A percentile compares a stretch with the other conserved stretches of the same genome.
These are phyloP conservation scores for Petrosia ficiformis DNA, from an alignment of 37 sponge, comb jelly and placozoan genomes.

Conservation along the genomic window DNA sequence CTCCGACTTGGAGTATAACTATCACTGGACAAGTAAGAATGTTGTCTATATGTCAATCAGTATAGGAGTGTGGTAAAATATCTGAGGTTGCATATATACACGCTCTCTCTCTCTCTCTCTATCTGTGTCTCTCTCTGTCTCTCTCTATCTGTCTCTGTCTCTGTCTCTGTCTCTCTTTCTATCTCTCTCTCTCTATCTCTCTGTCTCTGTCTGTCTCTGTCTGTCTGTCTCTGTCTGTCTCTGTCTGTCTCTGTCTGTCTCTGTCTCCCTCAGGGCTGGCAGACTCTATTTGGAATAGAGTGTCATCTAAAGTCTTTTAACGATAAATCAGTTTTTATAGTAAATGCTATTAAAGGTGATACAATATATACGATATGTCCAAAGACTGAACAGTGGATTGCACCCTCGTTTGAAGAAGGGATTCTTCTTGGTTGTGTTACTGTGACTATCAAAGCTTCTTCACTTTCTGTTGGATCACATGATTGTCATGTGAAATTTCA, in stretches of 20 bases:
- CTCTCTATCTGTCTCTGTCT: too few relatives aligned
- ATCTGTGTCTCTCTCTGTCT: too few relatives aligned
- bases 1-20: constrained; percentile 6
- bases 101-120: too few relatives aligned
- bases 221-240: too few relatives aligned
- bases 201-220: too few relatives aligned
- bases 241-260: too few relatives aligned
- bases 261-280: constrained; percentile 18
- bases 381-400: constrained; percentile 1
- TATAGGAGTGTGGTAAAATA: too few relatives aligned
- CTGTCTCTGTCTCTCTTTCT: background rate
- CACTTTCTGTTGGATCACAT: background rate
- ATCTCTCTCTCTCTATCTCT: background rate
- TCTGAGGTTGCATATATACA: too few relatives aligned
- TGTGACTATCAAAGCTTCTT: constrained; percentile 13
- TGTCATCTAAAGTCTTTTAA: background rate
- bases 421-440: constrained; percentile 18
- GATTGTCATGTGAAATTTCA: constrained; percentile 8
- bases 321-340: background rate
- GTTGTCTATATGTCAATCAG: too few relatives aligned
- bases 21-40: constrained; percentile 16
- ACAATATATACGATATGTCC: constrained; percentile 18
- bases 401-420: constrained; percentile 9
- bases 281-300: constrained; percentile 4
- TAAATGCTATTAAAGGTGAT: constrained; percentile 20